Evolutionary conservation across 2,797 vertebrate species (phyloP), one percentile per base, ranked within the genome.

Genomic region (Crocidura indochinensis): DNA sequence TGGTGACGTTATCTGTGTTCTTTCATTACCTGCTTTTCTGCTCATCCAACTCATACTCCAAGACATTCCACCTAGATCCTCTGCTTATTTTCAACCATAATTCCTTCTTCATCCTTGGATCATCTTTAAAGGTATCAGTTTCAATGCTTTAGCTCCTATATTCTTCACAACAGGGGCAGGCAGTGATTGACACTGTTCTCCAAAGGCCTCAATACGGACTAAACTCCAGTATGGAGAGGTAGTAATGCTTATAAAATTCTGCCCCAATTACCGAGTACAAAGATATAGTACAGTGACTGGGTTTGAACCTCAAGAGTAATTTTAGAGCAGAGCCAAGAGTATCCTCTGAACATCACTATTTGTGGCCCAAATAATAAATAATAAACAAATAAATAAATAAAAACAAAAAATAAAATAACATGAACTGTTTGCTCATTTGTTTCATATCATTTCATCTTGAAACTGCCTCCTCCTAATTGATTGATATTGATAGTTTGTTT

Each of bases 401-500:
- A 38, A 38, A 38, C 38, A 77, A 68, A 46, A 46, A 17, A 44
- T 81, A 67, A 72, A 80, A 72, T 51, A 47, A 69, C 46, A 27
- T 29, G 22, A 67, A 27, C 9, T 38, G 29, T 49, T 91, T 86
- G 47, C 26, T 77, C 56, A 67, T 72, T 90, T 71, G 38, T 53
- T 60, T 80, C 81, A 6, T 56, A 67, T 87, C 53, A 6, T 65
- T 73, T 87, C 53, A 53, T 73, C 44, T 81, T 46, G 56, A n/a
- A 94, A 56, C 62, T 88, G 8, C 29, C 38, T 9, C 74, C 15
- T 46, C 29, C 38, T 78, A 47, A 10, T 29, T 83, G 47, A 74
- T 38, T 86, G 29, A 74, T 83, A 87, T 1, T 83, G 27, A 64
- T 3, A 83, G 47, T 79, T 44, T 69, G 17, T 79, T 92, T 89